A percentile compares a stretch with the other conserved stretches of the same genome.
These are phyloP conservation scores for Schmidtea mediterranea DNA, from an alignment of 1,140 invertebrate species.

Conservation along the genomic window DNA sequence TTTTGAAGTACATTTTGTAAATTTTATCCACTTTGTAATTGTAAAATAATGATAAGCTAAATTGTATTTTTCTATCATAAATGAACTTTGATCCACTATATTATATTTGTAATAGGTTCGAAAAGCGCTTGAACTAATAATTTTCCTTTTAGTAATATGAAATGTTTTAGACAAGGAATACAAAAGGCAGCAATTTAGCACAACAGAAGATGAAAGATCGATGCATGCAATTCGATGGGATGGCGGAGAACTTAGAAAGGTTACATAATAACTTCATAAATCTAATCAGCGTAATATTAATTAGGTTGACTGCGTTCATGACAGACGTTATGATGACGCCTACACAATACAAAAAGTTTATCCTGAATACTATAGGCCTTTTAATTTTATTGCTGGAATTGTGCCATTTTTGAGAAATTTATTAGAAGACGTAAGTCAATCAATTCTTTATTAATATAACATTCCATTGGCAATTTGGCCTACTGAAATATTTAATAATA, in stretches of 20 bases:
- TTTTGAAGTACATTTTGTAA: too few species aligned
- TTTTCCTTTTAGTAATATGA: too few species aligned
- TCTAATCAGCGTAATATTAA: background rate
- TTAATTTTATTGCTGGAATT: slow-evolving; percentile 10
- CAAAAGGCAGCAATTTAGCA: slow-evolving; percentile 16
- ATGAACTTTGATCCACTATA: too few species aligned
- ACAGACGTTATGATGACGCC: slow-evolving; percentile 1
- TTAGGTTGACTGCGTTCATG: background rate
- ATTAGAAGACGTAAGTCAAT: slow-evolving; percentile 8
- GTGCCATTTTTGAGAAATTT: slow-evolving; percentile 10
- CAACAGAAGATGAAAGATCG: slow-evolving; percentile 17
- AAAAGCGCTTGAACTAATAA: too few species aligned
- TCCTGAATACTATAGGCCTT: background rate
- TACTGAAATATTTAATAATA: too few species aligned
- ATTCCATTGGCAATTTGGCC: background rate
- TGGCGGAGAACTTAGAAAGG: slow-evolving; percentile 20
- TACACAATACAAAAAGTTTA: background rate
- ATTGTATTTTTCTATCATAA: too few species aligned
- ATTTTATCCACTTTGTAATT: too few species aligned
- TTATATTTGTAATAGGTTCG: too few species aligned
- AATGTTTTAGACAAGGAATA: slow-evolving; percentile 21
- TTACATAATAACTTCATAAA: slow-evolving; percentile 7
- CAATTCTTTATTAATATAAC: background rate
- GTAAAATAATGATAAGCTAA: too few species aligned
- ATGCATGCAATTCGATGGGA: slow-evolving; percentile 24